Evolutionary conservation across 2,797 vertebrate genomes (phyloP), one percentile per base, ranked within the genome.

Genomic region (Limnodromus scolopaceus): DNA sequence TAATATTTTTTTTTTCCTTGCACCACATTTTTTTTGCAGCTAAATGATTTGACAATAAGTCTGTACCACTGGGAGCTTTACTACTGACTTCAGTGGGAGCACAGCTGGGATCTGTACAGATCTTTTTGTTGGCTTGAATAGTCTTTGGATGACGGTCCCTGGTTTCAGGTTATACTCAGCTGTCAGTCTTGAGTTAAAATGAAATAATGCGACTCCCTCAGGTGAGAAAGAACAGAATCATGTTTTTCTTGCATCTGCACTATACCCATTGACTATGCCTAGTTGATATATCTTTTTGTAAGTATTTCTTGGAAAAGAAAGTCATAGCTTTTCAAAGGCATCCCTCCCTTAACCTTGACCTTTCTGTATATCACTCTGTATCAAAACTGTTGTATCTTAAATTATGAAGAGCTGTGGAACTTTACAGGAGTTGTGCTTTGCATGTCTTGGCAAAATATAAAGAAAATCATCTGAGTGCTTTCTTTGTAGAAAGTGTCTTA

Each of bases 131-230:
- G 61, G 20, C 46, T 87, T 85, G 45, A 87, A 45, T 17, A 74
- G 28, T 70, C 20, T 68, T 79, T 20, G 85, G 41, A 83, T 65
- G 25, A 64, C 54, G 15, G 30, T 38, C 34, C 53, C 24, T 75
- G 34, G 72, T 91, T 93, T 96, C 95, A 89, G 60, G 63, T 85
- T 94, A 94, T 80, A 93, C 75, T 87, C 80, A 94, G 72, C 57
- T 93, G 88, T 96, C 97, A 95, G 89, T 96, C 91, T 95, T 85
- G 74, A 97, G 72, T 96, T 91, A 91, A 96, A 92, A 96, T 89
- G 93, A 96, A 97, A 92, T 97, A 97, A 81, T 5, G 0, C 0
- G 5, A 86, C 71, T 93, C 80, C 89, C 92, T 92, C 87, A 94
- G 93, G 94, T 96, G 69, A 96, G 66, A 92, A 93, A 87, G 51